phyloP scores from a whole-genome alignment of 2,113 vertebrate genomes.

The Eupsittula cactorum region DNA sequence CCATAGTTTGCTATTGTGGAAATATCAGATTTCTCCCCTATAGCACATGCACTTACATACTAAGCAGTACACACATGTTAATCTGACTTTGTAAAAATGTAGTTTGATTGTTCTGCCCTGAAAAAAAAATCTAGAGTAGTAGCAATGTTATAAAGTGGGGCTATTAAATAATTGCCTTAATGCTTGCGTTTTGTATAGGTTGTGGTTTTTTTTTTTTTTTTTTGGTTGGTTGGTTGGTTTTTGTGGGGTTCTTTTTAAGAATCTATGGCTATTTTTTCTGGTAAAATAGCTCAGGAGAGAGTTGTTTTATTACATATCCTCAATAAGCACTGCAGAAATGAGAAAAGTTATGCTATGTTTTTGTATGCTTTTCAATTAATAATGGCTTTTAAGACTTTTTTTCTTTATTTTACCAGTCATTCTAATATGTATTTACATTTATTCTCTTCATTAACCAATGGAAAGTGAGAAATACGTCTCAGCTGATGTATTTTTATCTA shows the following conservation, averaged over 20 bases:
- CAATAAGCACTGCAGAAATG: not conserved
- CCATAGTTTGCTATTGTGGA: not conserved
- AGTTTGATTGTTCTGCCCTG: not conserved
- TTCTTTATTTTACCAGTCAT: not conserved
- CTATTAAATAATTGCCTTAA: not conserved
- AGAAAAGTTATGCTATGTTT: not conserved
- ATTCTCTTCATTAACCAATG: not conserved
- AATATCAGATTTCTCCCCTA: not conserved
- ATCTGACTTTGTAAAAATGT: not conserved
- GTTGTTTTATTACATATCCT: not conserved
- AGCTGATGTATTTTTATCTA: not conserved
- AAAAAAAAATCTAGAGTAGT: not conserved
- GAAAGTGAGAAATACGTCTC: not conserved
- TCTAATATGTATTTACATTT: not conserved
- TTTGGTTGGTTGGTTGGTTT: too few species aligned
- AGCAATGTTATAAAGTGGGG: not conserved
- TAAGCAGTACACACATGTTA: not conserved
- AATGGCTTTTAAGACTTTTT: not conserved
- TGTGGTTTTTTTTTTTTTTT: too few species aligned
- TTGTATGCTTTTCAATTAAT: not conserved
- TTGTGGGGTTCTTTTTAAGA: not conserved
- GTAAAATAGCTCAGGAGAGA: not conserved
- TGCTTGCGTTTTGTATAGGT: not conserved
- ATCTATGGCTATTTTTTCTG: not conserved
- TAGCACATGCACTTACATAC: not conserved